A percentile compares a stretch with the other conserved stretches of the same genome.
Evolutionary conservation across 2,113 vertebrate species (phyloP).

Genomic region (human): DNA sequence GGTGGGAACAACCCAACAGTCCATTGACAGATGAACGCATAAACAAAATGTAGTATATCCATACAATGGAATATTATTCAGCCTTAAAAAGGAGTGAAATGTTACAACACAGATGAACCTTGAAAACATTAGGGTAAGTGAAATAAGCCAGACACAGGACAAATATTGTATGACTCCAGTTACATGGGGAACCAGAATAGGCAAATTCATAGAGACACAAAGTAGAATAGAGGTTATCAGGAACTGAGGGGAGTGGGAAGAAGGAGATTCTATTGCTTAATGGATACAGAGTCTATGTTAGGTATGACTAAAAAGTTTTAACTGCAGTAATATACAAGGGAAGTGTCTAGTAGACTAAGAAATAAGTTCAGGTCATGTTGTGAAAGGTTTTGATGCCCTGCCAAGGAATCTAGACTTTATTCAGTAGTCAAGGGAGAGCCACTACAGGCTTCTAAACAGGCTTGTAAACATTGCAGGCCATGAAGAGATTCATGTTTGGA

Average conservation of each 20-base stretch:
- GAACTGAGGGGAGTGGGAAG: not conserved
- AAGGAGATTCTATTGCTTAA: not conserved
- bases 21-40: not conserved
- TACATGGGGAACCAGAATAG: not conserved
- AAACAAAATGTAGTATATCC: not conserved
- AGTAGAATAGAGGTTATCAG: not conserved
- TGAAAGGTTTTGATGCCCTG: not conserved
- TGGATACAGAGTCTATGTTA: not conserved
- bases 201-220: not conserved
- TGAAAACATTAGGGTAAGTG: not conserved
- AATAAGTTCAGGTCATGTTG: not conserved
- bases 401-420: not conserved
- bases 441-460: not conserved
- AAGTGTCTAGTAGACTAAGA: not conserved
- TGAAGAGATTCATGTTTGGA: not conserved
- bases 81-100: not conserved
- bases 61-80: not conserved
- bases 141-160: not conserved
- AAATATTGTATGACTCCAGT: not conserved
- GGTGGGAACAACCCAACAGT: not conserved
- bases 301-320: not conserved
- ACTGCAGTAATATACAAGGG: not conserved
- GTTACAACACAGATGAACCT: not conserved
- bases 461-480: not conserved
- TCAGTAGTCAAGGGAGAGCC: not conserved